Conservation (phyloP, 2,797 vertebrate genomes). For the Acrossocheilus wenchowensis region DNA sequence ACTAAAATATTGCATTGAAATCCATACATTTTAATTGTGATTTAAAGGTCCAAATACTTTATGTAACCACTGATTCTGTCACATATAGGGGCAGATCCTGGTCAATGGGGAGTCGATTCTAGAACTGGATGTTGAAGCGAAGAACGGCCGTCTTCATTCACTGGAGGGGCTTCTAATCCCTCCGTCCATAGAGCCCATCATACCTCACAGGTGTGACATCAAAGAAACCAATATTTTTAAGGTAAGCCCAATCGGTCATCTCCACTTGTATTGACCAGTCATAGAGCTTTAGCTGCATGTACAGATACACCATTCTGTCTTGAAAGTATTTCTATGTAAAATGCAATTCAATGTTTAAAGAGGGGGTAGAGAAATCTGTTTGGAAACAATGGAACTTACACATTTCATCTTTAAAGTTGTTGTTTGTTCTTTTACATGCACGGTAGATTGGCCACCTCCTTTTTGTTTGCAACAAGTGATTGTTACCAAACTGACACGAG, state of each 20-base stretch:
- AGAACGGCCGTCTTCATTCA: slow-evolving; percentile 88
- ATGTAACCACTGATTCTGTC: background rate
- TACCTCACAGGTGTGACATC: slow-evolving; percentile 88
- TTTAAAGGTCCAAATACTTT: background rate
- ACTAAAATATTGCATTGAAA: background rate
- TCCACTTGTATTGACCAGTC: background rate
- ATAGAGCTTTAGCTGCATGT: background rate
- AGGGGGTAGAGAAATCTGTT: background rate
- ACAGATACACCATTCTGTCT: background rate
- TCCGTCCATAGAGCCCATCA: slow-evolving; percentile 86
- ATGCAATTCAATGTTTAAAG: background rate
- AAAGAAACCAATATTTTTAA: slow-evolving; percentile 66
- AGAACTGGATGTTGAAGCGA: slow-evolving; percentile 85
- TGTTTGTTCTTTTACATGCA: background rate
- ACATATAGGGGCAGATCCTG: slow-evolving; percentile 84
- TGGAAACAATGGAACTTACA: background rate
- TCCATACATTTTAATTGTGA: background rate
- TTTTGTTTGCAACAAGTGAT: background rate
- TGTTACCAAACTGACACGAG: background rate
- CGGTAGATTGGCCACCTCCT: background rate
- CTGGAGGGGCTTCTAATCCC: slow-evolving; percentile 85
- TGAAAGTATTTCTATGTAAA: background rate
- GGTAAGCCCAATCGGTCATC: slow-evolving; percentile 58
- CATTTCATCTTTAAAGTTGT: background rate
- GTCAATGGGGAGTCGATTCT: slow-evolving; percentile 78